Conservation (phyloP, 2,888 invertebrate genomes). For the Caenorhabditis imperialis region DNA sequence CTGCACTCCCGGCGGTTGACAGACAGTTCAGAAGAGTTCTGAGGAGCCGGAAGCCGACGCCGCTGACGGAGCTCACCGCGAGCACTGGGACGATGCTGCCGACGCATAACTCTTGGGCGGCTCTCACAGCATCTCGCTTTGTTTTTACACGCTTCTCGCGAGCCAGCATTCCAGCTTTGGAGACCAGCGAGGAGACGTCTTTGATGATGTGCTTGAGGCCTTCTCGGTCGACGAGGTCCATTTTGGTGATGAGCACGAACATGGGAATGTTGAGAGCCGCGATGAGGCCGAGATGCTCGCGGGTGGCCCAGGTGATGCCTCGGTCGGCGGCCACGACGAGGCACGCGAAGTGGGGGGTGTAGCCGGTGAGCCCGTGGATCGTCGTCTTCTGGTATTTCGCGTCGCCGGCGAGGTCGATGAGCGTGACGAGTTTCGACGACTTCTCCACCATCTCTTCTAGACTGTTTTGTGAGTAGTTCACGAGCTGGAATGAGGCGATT, state of each 20-base stretch:
- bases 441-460: constrained; percentile 88
- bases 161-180: constrained; percentile 60
- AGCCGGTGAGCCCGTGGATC: constrained; percentile 85
- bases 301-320: constrained; percentile 82
- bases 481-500: constrained; percentile 66
- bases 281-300: constrained; percentile 89
- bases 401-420: constrained; percentile 96
- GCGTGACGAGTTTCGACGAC: constrained; percentile 92
- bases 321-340: constrained; percentile 85
- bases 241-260: constrained; percentile 93
- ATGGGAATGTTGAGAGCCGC: constrained; percentile 84
- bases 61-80: constrained; percentile 89
- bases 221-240: constrained; percentile 85
- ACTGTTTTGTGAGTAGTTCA: constrained; percentile 72
- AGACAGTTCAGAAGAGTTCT: constrained; percentile 85
- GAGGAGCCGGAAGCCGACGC: constrained; percentile 83
- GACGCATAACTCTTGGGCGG: constrained; percentile 83
- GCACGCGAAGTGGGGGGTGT: constrained; percentile 81
- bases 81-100: constrained; percentile 80
- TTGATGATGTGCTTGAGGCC: constrained; percentile 77
- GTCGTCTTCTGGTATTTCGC: constrained; percentile 95
- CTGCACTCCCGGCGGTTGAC: constrained; percentile 76
- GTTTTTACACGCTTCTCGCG: constrained; percentile 61
- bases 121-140: constrained; percentile 79
- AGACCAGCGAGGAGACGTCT: constrained; percentile 56